A percentile compares a stretch with the other conserved stretches of the same genome.
Conservation (phyloP, 2,797 vertebrate genomes). For the Chloroceryle amazona region DNA sequence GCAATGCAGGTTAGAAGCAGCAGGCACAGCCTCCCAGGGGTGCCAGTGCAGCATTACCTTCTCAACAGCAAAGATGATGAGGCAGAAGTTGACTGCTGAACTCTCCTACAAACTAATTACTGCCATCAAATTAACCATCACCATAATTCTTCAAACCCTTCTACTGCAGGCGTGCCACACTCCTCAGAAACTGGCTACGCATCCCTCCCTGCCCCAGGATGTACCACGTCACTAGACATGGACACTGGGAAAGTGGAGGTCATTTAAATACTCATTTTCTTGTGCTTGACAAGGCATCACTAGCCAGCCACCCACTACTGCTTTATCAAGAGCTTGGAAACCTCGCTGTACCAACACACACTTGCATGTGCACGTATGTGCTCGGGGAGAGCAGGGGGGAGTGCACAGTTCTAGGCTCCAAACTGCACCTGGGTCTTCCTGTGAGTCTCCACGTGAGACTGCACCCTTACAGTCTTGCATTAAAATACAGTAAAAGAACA, state of each 20-base stretch:
- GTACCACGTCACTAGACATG: slow-evolving; percentile 8
- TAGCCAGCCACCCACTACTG: background rate
- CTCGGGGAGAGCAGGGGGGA: background rate
- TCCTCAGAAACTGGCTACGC: background rate
- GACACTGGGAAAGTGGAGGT: slow-evolving; percentile 38
- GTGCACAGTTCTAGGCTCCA: background rate
- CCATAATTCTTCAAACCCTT: background rate
- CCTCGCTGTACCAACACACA: background rate
- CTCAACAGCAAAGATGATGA: background rate
- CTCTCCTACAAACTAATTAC: background rate
- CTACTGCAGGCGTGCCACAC: background rate
- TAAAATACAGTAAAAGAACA: background rate
- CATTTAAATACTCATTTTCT: slow-evolving; percentile 3
- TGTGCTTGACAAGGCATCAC: background rate
- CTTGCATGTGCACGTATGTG: rapidly evolving
- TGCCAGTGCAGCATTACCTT: background rate
- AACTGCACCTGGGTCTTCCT: background rate
- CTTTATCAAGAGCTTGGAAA: background rate
- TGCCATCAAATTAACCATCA: background rate
- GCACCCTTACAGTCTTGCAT: background rate
- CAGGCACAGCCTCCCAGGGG: background rate
- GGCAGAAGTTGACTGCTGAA: background rate
- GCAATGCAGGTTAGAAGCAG: rapidly evolving
- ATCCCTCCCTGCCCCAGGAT: background rate
- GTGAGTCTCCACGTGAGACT: rapidly evolving